Evolutionary conservation across 35 echinoderm and acorn worm species (phyloP), one percentile per base, ranked within the genome.

Genomic region (Ophiothrix spiculata): DNA sequence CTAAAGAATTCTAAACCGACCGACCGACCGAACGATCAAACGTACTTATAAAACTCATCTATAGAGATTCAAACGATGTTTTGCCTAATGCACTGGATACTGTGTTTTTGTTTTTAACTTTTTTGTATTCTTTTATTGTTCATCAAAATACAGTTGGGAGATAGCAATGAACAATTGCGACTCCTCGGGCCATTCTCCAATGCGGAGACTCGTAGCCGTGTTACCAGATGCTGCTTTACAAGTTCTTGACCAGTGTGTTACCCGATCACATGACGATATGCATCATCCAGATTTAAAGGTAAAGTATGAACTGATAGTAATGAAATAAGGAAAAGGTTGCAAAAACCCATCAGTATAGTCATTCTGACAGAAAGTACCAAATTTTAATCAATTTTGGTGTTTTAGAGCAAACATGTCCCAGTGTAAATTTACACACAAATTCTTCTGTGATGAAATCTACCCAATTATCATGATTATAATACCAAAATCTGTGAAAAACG

Each of bases 141-240:
- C n/a, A n/a, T n/a, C n/a, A n/a, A n/a, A n/a, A n/a, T n/a, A 1
- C 40, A 91, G 90, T 36, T 91, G 90, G 90, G 42, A 86, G 33
- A 36, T 64, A 15, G 82, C 90, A 1, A 79, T 91, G 56, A 56
- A 79, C 36, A 81, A 63, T 29, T 41, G 21, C 39, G 75, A 80
- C 37, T 31, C 79, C 3, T 0, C 56, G 0, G 56, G 77, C 23
- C 21, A 33, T 17, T 64, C 90, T 1, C 90, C 90, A 1, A 86
- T 91, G 77, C 86, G 86, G 38, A 37, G 37, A 34, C 77, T 91
- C 25, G 86, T 91, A 36, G 83, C 86, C 69, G 74, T 86, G 36
- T 77, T 91, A 14, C 90, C 90, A 32, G 83, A 86, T 35, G 90
- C 80, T 19, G 90, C 90, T 2, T 40, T 91, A 35, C 31, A 86